Percentiles rank a stretch among this genome's conserved stretches.
Conservation (phyloP, 2,113 vertebrate genomes). For the Sinocyclocheilus maitianheensis region DNA sequence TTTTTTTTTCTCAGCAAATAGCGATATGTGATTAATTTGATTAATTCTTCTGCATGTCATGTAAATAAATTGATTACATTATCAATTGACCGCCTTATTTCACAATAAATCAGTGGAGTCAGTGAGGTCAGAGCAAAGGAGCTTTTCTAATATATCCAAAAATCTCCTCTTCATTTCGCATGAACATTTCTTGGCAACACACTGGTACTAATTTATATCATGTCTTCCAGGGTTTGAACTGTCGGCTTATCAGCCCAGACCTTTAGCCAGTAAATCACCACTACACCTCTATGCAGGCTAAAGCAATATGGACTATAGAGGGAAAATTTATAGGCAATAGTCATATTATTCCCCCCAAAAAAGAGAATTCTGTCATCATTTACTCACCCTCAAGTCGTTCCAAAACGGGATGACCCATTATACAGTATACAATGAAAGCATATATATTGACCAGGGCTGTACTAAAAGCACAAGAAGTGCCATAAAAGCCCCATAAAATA, state of each 20-base stretch:
- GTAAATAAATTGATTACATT: neutral
- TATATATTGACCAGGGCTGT: neutral
- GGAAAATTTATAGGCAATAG: neutral
- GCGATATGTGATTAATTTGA: neutral
- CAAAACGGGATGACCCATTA: neutral
- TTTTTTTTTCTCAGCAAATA: neutral
- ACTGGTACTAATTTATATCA: constrained; percentile 31
- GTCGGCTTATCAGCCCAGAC: neutral
- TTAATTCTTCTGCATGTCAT: neutral
- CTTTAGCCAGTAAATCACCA: neutral
- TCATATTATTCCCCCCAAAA: neutral
- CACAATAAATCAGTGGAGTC: neutral
- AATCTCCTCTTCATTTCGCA: constrained; percentile 2
- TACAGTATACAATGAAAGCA: neutral
- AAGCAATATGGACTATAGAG: neutral
- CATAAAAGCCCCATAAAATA: neutral
- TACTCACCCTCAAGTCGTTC: neutral
- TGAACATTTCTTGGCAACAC: constrained; percentile 37
- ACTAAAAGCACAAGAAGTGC: neutral
- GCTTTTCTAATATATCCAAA: neutral
- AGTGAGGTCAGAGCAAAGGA: neutral
- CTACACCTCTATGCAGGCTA: neutral
- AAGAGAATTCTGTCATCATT: neutral
- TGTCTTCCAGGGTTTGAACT: constrained; percentile 15
- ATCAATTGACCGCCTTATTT: neutral